Evolutionary conservation across 1,140 invertebrate species (phyloP).

Genomic region (Sycobia sp.): DNA sequence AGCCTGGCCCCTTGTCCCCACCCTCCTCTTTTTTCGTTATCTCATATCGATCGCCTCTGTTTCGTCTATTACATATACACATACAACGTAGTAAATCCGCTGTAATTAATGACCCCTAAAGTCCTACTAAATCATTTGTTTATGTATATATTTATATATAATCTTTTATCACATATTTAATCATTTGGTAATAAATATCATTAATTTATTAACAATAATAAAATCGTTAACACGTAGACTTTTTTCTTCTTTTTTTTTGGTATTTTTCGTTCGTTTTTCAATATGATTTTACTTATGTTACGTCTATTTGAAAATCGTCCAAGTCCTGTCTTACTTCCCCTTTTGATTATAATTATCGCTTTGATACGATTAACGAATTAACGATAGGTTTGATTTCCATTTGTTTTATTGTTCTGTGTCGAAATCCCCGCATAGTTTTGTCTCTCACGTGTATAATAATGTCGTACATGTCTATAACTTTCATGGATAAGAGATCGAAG

Average conservation of each 20-base stretch:
- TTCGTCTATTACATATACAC: slow-evolving; percentile 29
- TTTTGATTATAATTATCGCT: no score
- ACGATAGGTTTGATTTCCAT: no score
- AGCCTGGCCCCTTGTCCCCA: slow-evolving; percentile 2
- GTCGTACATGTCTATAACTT: no score
- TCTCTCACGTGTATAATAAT: no score
- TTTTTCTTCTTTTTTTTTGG: slow-evolving; percentile 30
- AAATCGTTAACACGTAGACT: slow-evolving; percentile 47
- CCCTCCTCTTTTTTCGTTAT: neutral
- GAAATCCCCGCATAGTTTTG: no score
- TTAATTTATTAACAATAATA: slow-evolving; percentile 53
- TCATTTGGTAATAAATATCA: slow-evolving; percentile 51
- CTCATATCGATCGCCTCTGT: slow-evolving; percentile 33
- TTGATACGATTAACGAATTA: no score
- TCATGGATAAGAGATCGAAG: no score
- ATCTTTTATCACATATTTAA: slow-evolving; percentile 51
- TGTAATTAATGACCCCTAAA: slow-evolving; percentile 25
- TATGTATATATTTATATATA: slow-evolving; percentile 42
- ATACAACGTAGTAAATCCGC: slow-evolving; percentile 39
- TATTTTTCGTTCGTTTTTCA: no score
- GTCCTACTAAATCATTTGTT: slow-evolving; percentile 53
- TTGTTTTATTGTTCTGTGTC: no score
- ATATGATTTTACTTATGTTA: no score
- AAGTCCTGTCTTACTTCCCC: no score
- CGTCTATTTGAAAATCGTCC: no score